Base-by-base conservation (phyloP, 2,888 invertebrate genomes). In the Eurytoma californica region DNA sequence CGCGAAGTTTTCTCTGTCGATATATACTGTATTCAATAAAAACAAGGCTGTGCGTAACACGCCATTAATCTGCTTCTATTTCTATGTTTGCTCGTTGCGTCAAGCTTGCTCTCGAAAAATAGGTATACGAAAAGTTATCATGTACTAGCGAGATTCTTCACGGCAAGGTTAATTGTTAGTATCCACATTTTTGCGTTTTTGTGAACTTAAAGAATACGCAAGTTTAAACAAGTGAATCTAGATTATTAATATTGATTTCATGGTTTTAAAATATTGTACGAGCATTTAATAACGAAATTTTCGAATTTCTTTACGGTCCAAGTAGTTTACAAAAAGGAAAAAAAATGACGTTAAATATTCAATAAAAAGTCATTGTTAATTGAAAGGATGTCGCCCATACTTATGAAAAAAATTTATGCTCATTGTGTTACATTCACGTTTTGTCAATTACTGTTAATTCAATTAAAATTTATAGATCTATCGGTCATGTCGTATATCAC, bases 41-140 rank as follows among this genome's bases (percentile, higher is more conserved):
- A 58, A 58, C n/a, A 58, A 24, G 24, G 24, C 24, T 24, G 24
- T 24, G 14, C 60, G 60, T 39, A 39, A 58, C 12, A 18, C 20
- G 20, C 12, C 18, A 18, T 18, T 39, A 39, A 39, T 39, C 39
- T 39, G 39, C 39, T 39, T 39, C 3, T 61, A 30, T 61, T 61
- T 13, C 53, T 53, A n/a, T 53, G 16, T 30, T 30, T 61, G 28
- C 39, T 30, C 14, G 61, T 61, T 61, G 30, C 61, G 39, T 24
- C 49, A 49, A 16, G 47, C 9, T n/a, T 39, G 63, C 28, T 70
- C 55, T 76, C 70, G 57, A 70, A 69, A 39, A 65, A 58, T 28
- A 63, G 68, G 70, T 63, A 55, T 77, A 77, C 70, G 63, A 70
- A 57, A 49, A 65, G 70, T 77, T 77, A 77, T 70, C 77, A 55